Evolutionary conservation across 2,888 invertebrate genomes (phyloP).

Genomic region (Ophion slaviceki): DNA sequence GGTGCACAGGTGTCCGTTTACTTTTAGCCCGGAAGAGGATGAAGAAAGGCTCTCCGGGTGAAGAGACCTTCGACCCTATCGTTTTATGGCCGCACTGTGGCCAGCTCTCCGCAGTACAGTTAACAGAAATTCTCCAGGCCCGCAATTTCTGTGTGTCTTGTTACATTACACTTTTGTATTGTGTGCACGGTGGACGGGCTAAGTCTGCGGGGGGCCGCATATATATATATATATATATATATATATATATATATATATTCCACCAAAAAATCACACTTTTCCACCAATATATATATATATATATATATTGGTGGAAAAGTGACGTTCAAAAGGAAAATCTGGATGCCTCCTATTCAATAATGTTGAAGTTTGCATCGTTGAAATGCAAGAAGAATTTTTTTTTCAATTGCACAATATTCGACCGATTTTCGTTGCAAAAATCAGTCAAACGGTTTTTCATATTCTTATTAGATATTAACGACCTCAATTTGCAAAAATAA

Average conservation of each 20-base stretch:
- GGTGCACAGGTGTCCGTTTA: conserved; percentile 65
- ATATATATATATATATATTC: no score
- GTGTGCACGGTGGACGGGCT: not conserved
- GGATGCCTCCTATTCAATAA: no score
- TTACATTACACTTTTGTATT: conserved; percentile 24
- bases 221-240: not conserved
- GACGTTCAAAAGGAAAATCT: no score
- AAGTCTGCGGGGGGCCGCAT: not conserved
- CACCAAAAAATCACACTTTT: no score
- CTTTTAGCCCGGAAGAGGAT: conserved; percentile 66
- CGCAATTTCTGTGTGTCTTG: conserved; percentile 38
- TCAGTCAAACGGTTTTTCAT: no score
- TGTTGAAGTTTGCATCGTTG: no score
- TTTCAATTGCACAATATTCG: no score
- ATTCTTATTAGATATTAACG: no score
- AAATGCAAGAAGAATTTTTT: no score
- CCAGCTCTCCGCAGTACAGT: conserved; percentile 34
- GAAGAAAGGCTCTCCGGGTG: conserved; percentile 53
- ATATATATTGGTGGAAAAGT: not conserved
- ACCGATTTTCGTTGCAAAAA: no score
- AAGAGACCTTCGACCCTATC: conserved; percentile 65
- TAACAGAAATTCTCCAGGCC: conserved; percentile 56
- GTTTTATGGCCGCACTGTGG: conserved; percentile 56
- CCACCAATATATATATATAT: no score
- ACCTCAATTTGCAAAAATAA: no score